phyloP scores from a whole-genome alignment of 2,888 invertebrate species.

The Lymantria dispar region DNA sequence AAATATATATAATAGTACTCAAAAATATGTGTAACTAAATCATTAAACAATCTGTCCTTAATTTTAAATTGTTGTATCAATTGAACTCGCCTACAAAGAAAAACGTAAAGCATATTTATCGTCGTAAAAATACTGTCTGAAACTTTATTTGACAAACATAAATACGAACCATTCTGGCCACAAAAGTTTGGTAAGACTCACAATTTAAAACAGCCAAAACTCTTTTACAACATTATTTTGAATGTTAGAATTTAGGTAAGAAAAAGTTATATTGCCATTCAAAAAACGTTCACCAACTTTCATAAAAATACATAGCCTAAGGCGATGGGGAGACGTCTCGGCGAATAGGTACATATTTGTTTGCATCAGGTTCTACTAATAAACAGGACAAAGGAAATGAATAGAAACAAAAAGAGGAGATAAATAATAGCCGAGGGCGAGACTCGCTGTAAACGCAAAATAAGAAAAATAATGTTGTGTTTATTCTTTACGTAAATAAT shows the following conservation, averaged over 20 bases:
- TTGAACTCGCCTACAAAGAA: too few species aligned
- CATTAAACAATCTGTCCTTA: too few species aligned
- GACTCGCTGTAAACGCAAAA: slow-evolving; percentile 38
- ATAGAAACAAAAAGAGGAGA: slow-evolving; percentile 50
- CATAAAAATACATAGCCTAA: slow-evolving; percentile 45
- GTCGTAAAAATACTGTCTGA: slow-evolving; percentile 3
- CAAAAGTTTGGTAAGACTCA: slow-evolving; percentile 18
- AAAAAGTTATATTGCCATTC: slow-evolving; percentile 45
- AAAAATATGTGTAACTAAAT: too few species aligned
- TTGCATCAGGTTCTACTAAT: slow-evolving; percentile 52
- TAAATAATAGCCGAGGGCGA: slow-evolving; percentile 55
- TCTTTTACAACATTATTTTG: slow-evolving; percentile 23
- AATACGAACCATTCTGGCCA: slow-evolving; percentile 16
- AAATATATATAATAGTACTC: too few species aligned
- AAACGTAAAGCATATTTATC: too few species aligned
- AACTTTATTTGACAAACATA: slow-evolving; percentile 23
- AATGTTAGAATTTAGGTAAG: slow-evolving; percentile 30
- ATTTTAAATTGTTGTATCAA: too few species aligned
- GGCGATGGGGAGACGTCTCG: slow-evolving; percentile 43
- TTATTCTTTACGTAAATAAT: slow-evolving; percentile 34
- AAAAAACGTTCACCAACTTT: slow-evolving; percentile 41
- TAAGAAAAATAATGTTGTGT: slow-evolving; percentile 36
- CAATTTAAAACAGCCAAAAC: slow-evolving; percentile 14
- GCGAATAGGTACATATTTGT: slow-evolving; percentile 60
- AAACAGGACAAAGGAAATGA: slow-evolving; percentile 63